phyloP scores from a whole-genome alignment of 35 echinoderm and acorn worm species.

The Apostichopus californicus region DNA sequence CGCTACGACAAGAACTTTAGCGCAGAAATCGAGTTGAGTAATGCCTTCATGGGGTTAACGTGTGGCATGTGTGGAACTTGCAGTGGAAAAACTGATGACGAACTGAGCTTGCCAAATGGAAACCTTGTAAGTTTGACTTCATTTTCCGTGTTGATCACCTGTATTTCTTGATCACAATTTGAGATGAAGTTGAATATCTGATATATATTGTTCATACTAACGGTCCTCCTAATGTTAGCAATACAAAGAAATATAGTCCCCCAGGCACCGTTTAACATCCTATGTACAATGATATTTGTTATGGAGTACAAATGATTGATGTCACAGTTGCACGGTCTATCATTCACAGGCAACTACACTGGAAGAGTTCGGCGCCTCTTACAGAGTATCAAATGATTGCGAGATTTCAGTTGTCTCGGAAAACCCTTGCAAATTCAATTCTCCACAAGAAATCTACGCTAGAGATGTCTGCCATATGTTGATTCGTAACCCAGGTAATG shows the following conservation, averaged over 20 bases:
- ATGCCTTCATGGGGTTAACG: not conserved
- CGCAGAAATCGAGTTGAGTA: conserved; percentile 13
- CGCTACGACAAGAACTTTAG: conserved; percentile 5
- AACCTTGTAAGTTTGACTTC: not conserved
- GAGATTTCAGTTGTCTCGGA: not conserved
- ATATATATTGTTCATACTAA: too few species aligned
- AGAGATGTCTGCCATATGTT: conserved; percentile 9
- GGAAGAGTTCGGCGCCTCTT: not conserved
- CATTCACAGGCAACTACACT: not conserved
- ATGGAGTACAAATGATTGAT: too few species aligned
- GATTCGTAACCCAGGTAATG: not conserved
- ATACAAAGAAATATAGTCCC: too few species aligned
- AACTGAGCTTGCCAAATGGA: not conserved
- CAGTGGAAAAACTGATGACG: conserved; percentile 4
- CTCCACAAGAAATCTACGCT: not conserved
- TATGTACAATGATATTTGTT: too few species aligned
- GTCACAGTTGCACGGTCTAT: not conserved
- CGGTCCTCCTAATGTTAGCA: too few species aligned
- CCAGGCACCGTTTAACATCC: too few species aligned
- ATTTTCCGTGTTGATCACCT: too few species aligned
- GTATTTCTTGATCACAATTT: too few species aligned
- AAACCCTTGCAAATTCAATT: conserved; percentile 11
- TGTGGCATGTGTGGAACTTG: conserved; percentile 61
- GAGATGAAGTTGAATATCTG: too few species aligned
- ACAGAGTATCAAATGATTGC: not conserved